Evolutionary conservation across 2,888 invertebrate species (phyloP), one percentile per base, ranked within the genome.

Genomic region (Lottia scabra): DNA sequence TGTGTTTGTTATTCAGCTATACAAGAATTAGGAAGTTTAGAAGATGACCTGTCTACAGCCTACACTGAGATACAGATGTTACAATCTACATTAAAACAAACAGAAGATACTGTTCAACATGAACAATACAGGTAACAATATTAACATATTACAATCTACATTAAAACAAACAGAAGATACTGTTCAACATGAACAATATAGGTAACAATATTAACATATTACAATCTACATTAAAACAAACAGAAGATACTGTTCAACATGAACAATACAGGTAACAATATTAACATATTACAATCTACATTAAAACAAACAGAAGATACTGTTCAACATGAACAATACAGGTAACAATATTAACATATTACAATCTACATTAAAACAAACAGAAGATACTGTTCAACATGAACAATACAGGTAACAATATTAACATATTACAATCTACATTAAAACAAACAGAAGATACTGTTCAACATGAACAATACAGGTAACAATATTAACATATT

Each of bases 151-250:
- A 23, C 56, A 56, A 56, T 56, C 56, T 23, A 56, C 56, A 56
- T 56, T 56, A 16, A 56, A 56, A 56, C 56, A 56, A 23, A 56
- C 56, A 56, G 56, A 56, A 56, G 56, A 56, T 13, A 56, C 56
- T 12, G 19, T 56, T 23, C 56, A 56, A 10, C 56, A 56, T 16
- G 30, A 30, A 6, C n/a, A n/a, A n/a, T n/a, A n/a, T n/a, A n/a
- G n/a, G n/a, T n/a, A n/a, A n/a, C n/a, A n/a, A n/a, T n/a, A n/a
- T n/a, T n/a, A n/a, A n/a, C n/a, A 56, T 13, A 10, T 23, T 56
- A 23, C 56, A 56, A 56, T 56, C 56, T 23, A 56, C 56, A 56
- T 56, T 56, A 16, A 56, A 56, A 56, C 56, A 56, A 23, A 56
- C 56, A 56, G 56, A 56, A 56, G 56, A 56, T 13, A 56, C 56